Evolutionary conservation across 1,140 invertebrate genomes (phyloP).

Genomic region (Maconellicoccus hirsutus): DNA sequence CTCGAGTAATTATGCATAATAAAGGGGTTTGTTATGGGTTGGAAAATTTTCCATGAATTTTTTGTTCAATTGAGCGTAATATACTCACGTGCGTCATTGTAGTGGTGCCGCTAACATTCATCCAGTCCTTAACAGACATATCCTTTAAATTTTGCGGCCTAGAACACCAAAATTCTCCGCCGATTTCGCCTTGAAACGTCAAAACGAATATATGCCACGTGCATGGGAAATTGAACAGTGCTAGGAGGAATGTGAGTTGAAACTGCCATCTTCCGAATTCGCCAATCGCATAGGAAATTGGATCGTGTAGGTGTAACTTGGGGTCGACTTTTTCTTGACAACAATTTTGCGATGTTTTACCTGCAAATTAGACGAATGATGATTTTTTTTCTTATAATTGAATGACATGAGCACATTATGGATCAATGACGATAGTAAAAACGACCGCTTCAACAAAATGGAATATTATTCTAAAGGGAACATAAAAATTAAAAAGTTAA

Average conservation of each 20-base stretch:
- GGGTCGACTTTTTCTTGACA: conserved; percentile 19
- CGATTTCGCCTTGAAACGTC: conserved; percentile 45
- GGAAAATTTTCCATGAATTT: too few relatives aligned
- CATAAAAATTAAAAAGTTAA: neutral
- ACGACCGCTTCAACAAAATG: neutral
- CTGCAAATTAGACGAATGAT: too few relatives aligned
- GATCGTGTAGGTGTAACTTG: conserved; percentile 23
- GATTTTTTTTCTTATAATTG: too few relatives aligned
- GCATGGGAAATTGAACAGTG: conserved; percentile 34
- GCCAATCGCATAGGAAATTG: conserved; percentile 40
- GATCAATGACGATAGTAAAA: neutral
- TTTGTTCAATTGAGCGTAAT: too few relatives aligned
- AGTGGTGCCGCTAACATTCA: conserved; percentile 16
- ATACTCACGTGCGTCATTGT: neutral
- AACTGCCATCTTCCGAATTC: conserved; percentile 59
- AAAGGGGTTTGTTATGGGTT: too few relatives aligned
- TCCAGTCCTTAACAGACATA: neutral
- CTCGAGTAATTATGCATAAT: too few relatives aligned
- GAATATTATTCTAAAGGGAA: neutral
- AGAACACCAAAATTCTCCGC: conserved; percentile 46
- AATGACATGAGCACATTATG: too few relatives aligned
- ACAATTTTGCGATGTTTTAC: neutral
- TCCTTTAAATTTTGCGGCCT: conserved; percentile 29
- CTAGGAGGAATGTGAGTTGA: conserved; percentile 36
- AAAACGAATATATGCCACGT: conserved; percentile 47